These are phyloP conservation scores for Teleiodes luculella DNA, from an alignment of 2,888 invertebrate genomes.

Conservation along the genomic window DNA sequence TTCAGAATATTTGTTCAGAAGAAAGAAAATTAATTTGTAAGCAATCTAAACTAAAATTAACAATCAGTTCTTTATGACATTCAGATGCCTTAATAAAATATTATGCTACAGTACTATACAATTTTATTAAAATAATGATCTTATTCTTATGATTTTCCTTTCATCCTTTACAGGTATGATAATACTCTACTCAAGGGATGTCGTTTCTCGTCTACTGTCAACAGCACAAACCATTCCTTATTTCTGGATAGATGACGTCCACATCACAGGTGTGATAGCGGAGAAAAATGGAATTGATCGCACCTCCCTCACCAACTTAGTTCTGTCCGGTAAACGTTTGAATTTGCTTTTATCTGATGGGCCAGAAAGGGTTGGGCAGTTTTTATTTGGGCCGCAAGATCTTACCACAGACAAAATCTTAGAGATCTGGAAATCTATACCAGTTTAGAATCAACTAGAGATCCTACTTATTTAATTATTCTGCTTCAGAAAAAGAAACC, in stretches of 20 bases:
- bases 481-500: too few relatives aligned
- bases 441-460: constrained; percentile 30
- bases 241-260: constrained; percentile 92
- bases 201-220: constrained; percentile 75
- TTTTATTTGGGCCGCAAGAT: constrained; percentile 78
- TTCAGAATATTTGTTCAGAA: too few relatives aligned
- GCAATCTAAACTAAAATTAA: too few relatives aligned
- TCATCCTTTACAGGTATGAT: constrained; percentile 66
- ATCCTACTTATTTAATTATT: too few relatives aligned
- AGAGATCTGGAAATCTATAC: constrained; percentile 67
- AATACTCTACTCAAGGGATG: constrained; percentile 82
- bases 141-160: background rate
- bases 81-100: too few relatives aligned
- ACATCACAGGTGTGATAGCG: constrained; percentile 84
- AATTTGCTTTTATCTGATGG: constrained; percentile 39
- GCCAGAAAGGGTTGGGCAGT: constrained; percentile 46
- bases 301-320: constrained; percentile 66
- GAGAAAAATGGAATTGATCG: constrained; percentile 76
- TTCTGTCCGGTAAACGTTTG: constrained; percentile 46
- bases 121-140: background rate
- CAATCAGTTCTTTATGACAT: too few relatives aligned
- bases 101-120: too few relatives aligned
- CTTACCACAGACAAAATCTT: constrained; percentile 63
- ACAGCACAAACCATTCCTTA: constrained; percentile 81
- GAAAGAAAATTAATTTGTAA: too few relatives aligned